Evolutionary conservation across 2,888 invertebrate species (phyloP).

Genomic region (Seladonia tumulorum): DNA sequence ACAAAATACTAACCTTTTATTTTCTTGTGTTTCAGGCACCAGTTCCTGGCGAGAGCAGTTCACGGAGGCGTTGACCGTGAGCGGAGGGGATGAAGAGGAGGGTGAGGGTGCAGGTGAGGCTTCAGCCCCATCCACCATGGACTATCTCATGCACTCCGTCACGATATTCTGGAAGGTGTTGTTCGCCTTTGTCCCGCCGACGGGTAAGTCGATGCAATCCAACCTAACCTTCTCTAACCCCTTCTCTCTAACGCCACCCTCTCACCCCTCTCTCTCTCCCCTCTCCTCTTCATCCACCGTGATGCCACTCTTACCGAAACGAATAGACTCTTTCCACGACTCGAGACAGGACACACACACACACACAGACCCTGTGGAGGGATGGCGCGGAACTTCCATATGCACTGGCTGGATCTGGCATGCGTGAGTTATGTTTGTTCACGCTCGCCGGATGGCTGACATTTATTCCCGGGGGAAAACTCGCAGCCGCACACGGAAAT

Average conservation of each 20-base stretch:
- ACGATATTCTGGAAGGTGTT: constrained; percentile 99
- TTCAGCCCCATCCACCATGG: constrained; percentile 90
- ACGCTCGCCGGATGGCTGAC: constrained; percentile 10
- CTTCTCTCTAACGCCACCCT: no score
- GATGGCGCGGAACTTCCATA: background rate
- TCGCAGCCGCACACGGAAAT: background rate
- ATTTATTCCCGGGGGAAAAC: constrained; percentile 5
- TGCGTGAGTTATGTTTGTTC: constrained; percentile 28
- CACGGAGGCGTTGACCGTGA: constrained; percentile 97
- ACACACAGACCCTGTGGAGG: background rate
- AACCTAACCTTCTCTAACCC: background rate
- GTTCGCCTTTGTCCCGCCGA: constrained; percentile 99
- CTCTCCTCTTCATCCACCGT: background rate
- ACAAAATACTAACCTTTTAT: background rate
- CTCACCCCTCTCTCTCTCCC: no score
- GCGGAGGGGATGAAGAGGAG: constrained; percentile 90
- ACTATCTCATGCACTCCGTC: constrained; percentile 98
- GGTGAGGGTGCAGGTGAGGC: constrained; percentile 83
- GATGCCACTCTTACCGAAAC: background rate
- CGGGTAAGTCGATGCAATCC: constrained; percentile 87
- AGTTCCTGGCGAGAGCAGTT: constrained; percentile 99
- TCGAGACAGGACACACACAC: background rate
- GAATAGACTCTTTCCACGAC: constrained; percentile 3
- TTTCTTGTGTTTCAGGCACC: constrained; percentile 86
- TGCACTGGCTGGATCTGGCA: background rate